These are phyloP conservation scores for Hyppa rectilinea DNA, from an alignment of 2,888 invertebrate species.

Conservation along the genomic window DNA sequence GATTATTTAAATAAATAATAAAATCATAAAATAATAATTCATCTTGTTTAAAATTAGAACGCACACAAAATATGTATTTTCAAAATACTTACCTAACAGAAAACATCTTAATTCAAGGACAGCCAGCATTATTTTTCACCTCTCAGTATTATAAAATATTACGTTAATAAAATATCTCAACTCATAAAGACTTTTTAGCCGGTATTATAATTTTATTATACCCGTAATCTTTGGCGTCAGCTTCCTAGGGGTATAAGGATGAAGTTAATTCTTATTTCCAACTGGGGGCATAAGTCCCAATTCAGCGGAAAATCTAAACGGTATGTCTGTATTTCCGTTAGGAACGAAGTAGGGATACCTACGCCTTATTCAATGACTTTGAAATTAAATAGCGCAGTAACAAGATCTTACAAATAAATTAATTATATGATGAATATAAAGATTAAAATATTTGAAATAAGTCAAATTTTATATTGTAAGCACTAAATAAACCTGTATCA, in stretches of 20 bases:
- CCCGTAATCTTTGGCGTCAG: slow-evolving; percentile 37
- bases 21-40: too few relatives aligned
- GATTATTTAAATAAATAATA: too few relatives aligned
- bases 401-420: not conserved
- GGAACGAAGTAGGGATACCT: not conserved
- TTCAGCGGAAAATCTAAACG: slow-evolving; percentile 45
- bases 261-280: slow-evolving; percentile 60
- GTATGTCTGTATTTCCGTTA: slow-evolving; percentile 18
- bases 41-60: slow-evolving; percentile 5
- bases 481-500: too few relatives aligned
- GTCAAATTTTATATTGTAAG: too few relatives aligned
- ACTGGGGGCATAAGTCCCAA: slow-evolving; percentile 37
- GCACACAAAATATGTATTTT: not conserved
- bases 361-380: not conserved
- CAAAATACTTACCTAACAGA: slow-evolving; percentile 5
- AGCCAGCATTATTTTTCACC: slow-evolving; percentile 17
- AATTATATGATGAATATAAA: too few relatives aligned
- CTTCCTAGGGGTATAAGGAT: slow-evolving; percentile 16
- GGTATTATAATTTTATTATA: slow-evolving; percentile 45
- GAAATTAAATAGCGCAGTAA: slow-evolving; percentile 15
- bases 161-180: slow-evolving; percentile 28
- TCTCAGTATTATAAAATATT: slow-evolving; percentile 1
- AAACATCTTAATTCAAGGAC: not conserved
- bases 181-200: slow-evolving; percentile 20
- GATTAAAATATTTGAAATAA: too few relatives aligned